Percentiles rank a stretch among this genome's conserved stretches.
Evolutionary conservation across 2,113 vertebrate species (phyloP).

Genomic region (Tetrao urogallus): DNA sequence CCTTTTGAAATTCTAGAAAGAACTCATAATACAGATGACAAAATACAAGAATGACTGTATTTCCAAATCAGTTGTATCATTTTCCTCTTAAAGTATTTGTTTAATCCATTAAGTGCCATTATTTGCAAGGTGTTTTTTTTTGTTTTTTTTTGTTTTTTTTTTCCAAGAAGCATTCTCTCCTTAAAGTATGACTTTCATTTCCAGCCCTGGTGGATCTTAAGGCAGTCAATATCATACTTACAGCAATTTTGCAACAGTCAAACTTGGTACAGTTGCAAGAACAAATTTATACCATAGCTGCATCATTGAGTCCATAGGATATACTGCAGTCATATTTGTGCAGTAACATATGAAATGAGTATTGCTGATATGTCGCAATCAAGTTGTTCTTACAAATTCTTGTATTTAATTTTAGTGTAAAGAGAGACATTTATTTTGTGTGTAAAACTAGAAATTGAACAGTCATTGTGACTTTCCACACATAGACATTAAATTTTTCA

Average conservation of each 20-base stretch:
- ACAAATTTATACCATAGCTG: not conserved
- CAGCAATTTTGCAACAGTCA: not conserved
- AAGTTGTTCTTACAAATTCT: not conserved
- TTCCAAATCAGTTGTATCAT: not conserved
- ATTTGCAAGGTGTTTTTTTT: not conserved
- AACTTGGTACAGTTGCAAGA: not conserved
- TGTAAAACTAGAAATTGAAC: not conserved
- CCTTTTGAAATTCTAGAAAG: not conserved
- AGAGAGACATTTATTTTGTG: not conserved
- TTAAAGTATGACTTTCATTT: not conserved
- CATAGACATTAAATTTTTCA: not conserved
- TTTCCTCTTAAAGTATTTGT: not conserved
- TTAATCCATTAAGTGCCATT: not conserved
- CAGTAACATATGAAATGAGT: not conserved
- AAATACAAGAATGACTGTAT: not conserved
- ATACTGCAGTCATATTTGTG: not conserved
- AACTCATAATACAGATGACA: not conserved
- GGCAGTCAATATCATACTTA: not conserved
- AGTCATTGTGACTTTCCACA: not conserved
- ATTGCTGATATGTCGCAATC: not conserved
- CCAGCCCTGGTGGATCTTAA: not conserved
- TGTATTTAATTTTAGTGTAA: not conserved
- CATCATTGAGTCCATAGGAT: not conserved
- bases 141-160: not conserved
- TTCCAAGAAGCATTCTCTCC: not conserved